Percentiles rank a stretch among this genome's conserved stretches.
Conservation (phyloP, 2,797 vertebrate species). For the Pteropus rufus region DNA sequence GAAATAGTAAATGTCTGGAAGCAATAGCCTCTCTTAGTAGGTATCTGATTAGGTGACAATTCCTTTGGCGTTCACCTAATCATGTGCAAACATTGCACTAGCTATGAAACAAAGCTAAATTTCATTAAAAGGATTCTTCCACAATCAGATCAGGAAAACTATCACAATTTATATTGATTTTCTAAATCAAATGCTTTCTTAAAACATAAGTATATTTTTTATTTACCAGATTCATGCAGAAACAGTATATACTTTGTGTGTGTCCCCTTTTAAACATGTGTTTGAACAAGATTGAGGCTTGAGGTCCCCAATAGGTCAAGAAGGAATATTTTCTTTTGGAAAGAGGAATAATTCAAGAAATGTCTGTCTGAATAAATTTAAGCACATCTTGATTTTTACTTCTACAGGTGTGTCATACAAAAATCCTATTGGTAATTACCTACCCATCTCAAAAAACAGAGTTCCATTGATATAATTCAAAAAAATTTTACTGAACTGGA, state of each 20-base stretch:
- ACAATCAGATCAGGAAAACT: conserved; percentile 33
- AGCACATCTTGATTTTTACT: conserved; percentile 70
- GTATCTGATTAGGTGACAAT: conserved; percentile 76
- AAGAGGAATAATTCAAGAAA: conserved; percentile 79
- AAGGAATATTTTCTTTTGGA: conserved; percentile 61
- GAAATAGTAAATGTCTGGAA: conserved; percentile 69
- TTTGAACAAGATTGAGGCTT: conserved; percentile 68
- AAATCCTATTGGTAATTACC: conserved; percentile 68
- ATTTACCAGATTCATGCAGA: conserved; percentile 57
- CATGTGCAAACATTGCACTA: conserved; percentile 73
- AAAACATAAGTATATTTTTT: not conserved
- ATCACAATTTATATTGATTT: not conserved
- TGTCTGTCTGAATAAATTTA: conserved; percentile 75
- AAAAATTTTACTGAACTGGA: not conserved
- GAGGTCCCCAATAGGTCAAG: conserved; percentile 69
- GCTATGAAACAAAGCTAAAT: conserved; percentile 77
- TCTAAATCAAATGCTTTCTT: not conserved
- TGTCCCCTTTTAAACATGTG: conserved; percentile 20
- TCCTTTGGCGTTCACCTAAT: conserved; percentile 75
- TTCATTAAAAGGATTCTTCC: conserved; percentile 73
- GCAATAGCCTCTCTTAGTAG: conserved; percentile 58
- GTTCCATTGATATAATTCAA: not conserved
- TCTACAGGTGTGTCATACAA: conserved; percentile 62
- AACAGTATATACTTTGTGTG: not conserved
- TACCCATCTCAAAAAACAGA: conserved; percentile 30